Percentiles rank a stretch among this genome's conserved stretches.
phyloP scores from a whole-genome alignment of 1,140 invertebrate species.

The Lasioglossum baleicum region DNA sequence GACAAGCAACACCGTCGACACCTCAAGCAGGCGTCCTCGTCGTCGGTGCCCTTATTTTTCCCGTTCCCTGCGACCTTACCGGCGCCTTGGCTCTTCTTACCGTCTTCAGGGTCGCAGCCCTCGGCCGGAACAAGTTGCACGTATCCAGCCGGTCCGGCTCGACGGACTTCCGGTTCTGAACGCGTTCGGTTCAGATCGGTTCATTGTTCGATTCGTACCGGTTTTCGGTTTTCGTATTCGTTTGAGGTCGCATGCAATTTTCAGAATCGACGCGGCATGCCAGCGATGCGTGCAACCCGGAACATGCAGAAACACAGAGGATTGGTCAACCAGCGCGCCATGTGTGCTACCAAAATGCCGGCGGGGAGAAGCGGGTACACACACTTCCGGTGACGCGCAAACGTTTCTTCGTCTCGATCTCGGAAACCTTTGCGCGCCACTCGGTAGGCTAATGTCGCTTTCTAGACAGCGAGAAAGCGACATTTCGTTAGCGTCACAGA shows the following conservation, averaged over 20 bases:
- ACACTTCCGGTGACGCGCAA: too few relatives aligned
- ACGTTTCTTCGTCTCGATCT: too few relatives aligned
- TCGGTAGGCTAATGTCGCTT: too few relatives aligned
- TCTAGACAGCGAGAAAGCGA: too few relatives aligned
- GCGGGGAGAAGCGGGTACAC: not conserved
- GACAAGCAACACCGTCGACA: conserved; percentile 69
- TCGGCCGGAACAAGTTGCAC: conserved; percentile 46
- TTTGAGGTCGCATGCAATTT: conserved; percentile 66
- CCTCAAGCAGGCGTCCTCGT: conserved; percentile 65
- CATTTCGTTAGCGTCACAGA: too few relatives aligned
- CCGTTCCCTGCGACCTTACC: conserved; percentile 37
- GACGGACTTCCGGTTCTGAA: conserved; percentile 66
- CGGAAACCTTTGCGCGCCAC: too few relatives aligned
- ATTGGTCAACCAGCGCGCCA: conserved; percentile 26
- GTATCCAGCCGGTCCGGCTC: conserved; percentile 45
- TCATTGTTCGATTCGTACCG: too few relatives aligned
- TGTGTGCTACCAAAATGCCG: not conserved
- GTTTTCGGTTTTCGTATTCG: conserved; percentile 19
- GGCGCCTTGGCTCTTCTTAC: conserved; percentile 68
- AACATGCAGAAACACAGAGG: conserved; percentile 69
- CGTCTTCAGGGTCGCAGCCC: conserved; percentile 67
- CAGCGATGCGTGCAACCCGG: conserved; percentile 43
- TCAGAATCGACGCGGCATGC: conserved; percentile 47
- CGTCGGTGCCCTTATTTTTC: conserved; percentile 46
- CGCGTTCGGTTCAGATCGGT: too few relatives aligned